These are phyloP conservation scores for Enteromius trimaculatus DNA, from an alignment of 2,797 vertebrate species.

Conservation along the genomic window DNA sequence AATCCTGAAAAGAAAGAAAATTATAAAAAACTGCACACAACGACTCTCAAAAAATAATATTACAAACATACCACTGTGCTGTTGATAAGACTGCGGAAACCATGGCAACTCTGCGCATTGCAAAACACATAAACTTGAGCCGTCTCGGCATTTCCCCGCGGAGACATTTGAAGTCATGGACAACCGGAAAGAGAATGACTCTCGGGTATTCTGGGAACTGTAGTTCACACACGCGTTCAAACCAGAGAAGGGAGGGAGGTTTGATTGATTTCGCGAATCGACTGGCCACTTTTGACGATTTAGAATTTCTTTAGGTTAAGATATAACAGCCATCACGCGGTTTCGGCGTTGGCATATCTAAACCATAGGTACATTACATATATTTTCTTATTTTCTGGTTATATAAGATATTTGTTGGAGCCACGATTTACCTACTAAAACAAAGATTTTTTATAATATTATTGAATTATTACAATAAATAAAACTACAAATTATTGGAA, in stretches of 20 bases:
- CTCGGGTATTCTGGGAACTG: conserved; percentile 56
- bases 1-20: background rate
- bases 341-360: background rate
- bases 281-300: background rate
- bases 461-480: background rate
- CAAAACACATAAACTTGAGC: background rate
- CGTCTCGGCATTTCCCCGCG: conserved; percentile 30
- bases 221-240: conserved; percentile 16
- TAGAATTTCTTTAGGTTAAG: background rate
- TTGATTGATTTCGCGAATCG: background rate
- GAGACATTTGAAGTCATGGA: conserved; percentile 42
- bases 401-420: background rate
- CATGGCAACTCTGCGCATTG: background rate
- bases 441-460: background rate
- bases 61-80: conserved; percentile 29
- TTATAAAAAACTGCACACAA: background rate
- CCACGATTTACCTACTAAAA: background rate
- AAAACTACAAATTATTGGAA: no score
- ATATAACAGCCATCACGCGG: background rate
- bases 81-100: background rate
- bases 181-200: conserved; percentile 31
- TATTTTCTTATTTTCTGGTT: background rate
- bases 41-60: background rate
- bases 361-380: background rate
- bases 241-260: background rate